Evolutionary conservation across 2,888 invertebrate genomes (phyloP).

Genomic region (Mythimna impura): DNA sequence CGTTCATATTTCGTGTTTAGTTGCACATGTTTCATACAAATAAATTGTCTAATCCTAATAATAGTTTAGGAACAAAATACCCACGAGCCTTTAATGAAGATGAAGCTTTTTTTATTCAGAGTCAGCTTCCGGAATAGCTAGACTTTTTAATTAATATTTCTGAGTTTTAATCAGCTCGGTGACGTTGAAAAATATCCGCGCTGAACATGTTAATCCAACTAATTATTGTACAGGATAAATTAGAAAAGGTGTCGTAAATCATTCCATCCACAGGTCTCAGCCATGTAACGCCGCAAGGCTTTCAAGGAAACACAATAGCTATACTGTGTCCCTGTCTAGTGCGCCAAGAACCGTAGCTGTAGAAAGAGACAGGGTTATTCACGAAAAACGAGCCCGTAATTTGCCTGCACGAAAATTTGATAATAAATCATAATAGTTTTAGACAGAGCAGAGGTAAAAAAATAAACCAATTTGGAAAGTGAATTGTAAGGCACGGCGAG

Average conservation of each 20-base stretch:
- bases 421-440: slow-evolving; percentile 91
- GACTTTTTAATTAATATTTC: slow-evolving; percentile 76
- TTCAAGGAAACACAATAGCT: slow-evolving; percentile 82
- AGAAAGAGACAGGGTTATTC: slow-evolving; percentile 81
- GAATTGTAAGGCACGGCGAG: slow-evolving; percentile 89
- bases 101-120: slow-evolving; percentile 46
- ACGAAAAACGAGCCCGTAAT: slow-evolving; percentile 86
- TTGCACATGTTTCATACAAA: slow-evolving; percentile 46
- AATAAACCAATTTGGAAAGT: slow-evolving; percentile 90
- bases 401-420: slow-evolving; percentile 90
- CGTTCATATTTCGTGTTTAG: slow-evolving; percentile 57
- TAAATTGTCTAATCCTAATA: slow-evolving; percentile 51
- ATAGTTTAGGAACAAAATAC: slow-evolving; percentile 42
- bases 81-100: slow-evolving; percentile 38
- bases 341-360: slow-evolving; percentile 63
- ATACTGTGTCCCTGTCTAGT: slow-evolving; percentile 79
- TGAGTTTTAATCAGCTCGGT: slow-evolving; percentile 75
- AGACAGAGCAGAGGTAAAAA: slow-evolving; percentile 88
- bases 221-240: slow-evolving; percentile 86
- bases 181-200: slow-evolving; percentile 81
- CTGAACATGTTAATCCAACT: slow-evolving; percentile 86
- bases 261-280: slow-evolving; percentile 80
- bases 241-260: slow-evolving; percentile 86
- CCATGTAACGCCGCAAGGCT: slow-evolving; percentile 82
- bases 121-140: slow-evolving; percentile 72